phyloP scores from a whole-genome alignment of 1,140 invertebrate genomes.

The Prorops nasuta region DNA sequence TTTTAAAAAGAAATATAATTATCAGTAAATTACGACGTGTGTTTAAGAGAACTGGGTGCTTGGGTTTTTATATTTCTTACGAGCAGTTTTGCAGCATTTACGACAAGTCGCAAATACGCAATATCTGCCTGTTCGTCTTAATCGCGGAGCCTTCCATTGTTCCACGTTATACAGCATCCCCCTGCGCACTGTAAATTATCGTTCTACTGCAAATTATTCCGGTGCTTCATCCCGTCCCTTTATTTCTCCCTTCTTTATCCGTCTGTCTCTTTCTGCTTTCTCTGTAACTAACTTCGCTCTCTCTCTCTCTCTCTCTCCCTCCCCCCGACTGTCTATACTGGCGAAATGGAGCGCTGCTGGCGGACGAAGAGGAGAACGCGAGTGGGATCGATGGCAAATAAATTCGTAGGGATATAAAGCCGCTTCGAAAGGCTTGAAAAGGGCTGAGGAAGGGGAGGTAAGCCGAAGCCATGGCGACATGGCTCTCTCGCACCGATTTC shows the following conservation, averaged over 20 bases:
- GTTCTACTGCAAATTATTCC: constrained; percentile 25
- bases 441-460: not conserved
- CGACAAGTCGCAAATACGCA: constrained; percentile 2
- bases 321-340: too few species aligned
- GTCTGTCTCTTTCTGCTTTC: not conserved
- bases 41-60: too few species aligned
- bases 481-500: too few species aligned
- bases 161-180: not conserved
- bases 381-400: constrained; percentile 14
- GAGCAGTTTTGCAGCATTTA: constrained; percentile 18
- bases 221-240: constrained; percentile 12
- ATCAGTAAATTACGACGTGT: too few species aligned
- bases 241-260: constrained; percentile 11
- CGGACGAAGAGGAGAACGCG: not conserved
- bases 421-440: not conserved
- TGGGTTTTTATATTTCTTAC: constrained; percentile 8
- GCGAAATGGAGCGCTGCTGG: constrained; percentile 1
- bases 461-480: not conserved
- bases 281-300: constrained; percentile 6
- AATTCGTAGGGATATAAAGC: constrained; percentile 6
- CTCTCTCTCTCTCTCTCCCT: too few species aligned
- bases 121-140: not conserved
- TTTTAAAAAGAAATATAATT: too few species aligned
- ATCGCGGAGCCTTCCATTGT: not conserved
- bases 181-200: constrained; percentile 25